These are phyloP conservation scores for Bombylius discolor DNA, from an alignment of 2,888 invertebrate genomes.

Conservation along the genomic window DNA sequence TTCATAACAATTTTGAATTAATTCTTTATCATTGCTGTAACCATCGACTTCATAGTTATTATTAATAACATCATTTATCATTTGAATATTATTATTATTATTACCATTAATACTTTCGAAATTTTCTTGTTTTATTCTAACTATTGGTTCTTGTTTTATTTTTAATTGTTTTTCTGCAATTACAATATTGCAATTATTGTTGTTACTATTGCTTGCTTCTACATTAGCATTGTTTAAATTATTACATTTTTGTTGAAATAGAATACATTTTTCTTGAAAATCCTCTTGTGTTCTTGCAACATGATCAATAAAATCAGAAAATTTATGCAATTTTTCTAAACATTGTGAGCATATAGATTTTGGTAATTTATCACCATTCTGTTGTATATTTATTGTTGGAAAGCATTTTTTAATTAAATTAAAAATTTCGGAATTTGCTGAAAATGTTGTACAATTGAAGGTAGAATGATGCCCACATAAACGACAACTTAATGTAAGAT, in stretches of 20 bases:
- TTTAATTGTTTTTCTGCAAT: constrained; percentile 23
- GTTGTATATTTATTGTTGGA: constrained; percentile 31
- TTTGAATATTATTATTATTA: constrained; percentile 2
- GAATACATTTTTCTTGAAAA: constrained; percentile 24
- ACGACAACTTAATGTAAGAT: constrained; percentile 21
- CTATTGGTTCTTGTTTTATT: constrained; percentile 34
- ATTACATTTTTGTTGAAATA: background rate
- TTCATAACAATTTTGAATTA: no score
- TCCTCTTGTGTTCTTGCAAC: constrained; percentile 30
- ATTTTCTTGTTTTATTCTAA: constrained; percentile 33
- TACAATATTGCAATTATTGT: constrained; percentile 2
- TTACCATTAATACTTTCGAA: constrained; percentile 27
- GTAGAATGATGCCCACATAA: constrained; percentile 22
- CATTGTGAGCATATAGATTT: constrained; percentile 30
- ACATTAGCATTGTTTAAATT: background rate
- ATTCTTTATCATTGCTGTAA: constrained; percentile 1
- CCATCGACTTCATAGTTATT: background rate
- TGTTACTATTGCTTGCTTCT: background rate
- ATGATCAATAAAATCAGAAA: constrained; percentile 31
- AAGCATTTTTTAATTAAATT: constrained; percentile 34
- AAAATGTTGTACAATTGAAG: constrained; percentile 22
- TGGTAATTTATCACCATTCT: constrained; percentile 28
- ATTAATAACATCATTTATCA: background rate
- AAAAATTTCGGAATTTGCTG: constrained; percentile 31
- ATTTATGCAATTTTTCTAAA: constrained; percentile 25